Conservation (phyloP, 53 echinoderm and acorn worm species). For the Mesocentrotus franciscanus region DNA sequence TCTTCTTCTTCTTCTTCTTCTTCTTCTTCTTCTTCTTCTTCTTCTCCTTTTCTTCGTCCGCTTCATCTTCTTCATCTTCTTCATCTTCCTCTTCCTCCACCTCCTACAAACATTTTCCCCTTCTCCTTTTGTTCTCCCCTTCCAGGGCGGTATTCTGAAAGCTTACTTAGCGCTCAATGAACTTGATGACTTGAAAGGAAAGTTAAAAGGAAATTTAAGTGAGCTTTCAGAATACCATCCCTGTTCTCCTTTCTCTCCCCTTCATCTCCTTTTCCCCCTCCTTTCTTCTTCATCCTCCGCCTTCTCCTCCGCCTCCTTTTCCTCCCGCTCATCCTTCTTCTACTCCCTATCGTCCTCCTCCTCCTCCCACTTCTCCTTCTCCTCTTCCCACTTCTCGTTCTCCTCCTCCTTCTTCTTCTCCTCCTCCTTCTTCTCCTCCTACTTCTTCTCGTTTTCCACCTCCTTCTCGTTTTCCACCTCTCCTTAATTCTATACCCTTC, state of each 20-base stretch:
- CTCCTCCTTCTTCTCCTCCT: too few relatives aligned
- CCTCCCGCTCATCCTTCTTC: not conserved
- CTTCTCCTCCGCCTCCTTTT: not conserved
- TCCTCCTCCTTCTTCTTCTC: not conserved
- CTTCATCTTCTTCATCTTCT: not conserved
- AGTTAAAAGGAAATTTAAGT: too few relatives aligned
- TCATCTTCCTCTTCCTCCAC: not conserved
- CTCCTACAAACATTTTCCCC: not conserved
- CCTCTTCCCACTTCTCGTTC: not conserved
- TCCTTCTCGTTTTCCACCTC: not conserved
- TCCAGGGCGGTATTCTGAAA: too few relatives aligned
- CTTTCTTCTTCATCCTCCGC: not conserved
- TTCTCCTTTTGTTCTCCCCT: not conserved
- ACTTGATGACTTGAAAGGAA: too few relatives aligned
- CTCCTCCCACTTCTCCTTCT: not conserved
- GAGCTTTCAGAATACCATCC: not conserved
- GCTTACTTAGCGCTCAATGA: too few relatives aligned
- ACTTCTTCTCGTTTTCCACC: not conserved
- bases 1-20: not conserved
- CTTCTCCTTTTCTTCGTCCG: not conserved
- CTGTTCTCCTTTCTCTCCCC: not conserved
- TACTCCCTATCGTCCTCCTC: not conserved
- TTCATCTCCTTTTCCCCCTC: not conserved
- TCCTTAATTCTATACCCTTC: too few relatives aligned
- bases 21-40: not conserved